phyloP scores from a whole-genome alignment of 2,888 invertebrate genomes.

The Tubulanus polymorphus region DNA sequence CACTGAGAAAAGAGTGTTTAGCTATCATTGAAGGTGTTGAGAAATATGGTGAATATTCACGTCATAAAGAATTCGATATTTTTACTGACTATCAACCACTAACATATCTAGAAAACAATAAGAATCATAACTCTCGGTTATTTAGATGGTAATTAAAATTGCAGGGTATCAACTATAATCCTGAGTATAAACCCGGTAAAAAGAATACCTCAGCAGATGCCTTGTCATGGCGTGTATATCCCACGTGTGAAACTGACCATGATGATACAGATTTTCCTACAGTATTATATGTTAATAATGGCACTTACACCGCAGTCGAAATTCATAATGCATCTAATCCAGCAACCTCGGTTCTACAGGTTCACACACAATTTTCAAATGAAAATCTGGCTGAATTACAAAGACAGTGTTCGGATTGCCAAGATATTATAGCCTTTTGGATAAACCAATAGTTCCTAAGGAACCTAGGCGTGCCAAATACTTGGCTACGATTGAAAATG shows the following conservation, averaged over 20 bases:
- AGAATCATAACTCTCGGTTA: slow-evolving; percentile 14
- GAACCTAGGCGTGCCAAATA: no score
- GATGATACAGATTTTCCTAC: neutral
- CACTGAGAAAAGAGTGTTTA: slow-evolving; percentile 21
- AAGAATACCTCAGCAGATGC: neutral
- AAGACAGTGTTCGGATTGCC: no score
- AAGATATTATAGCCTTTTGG: no score
- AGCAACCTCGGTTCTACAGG: no score
- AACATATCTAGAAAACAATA: slow-evolving; percentile 8
- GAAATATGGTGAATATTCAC: slow-evolving; percentile 18
- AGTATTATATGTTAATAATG: no score
- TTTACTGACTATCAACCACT: slow-evolving; percentile 23
- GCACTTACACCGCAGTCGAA: no score
- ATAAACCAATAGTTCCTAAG: no score
- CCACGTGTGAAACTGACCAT: no score
- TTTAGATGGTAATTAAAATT: slow-evolving; percentile 16
- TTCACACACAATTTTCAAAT: neutral
- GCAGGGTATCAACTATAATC: slow-evolving; percentile 15
- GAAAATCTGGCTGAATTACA: neutral
- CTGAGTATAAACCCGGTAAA: slow-evolving; percentile 10
- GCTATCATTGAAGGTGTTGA: slow-evolving; percentile 22
- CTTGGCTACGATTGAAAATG: no score
- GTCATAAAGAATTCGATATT: slow-evolving; percentile 14
- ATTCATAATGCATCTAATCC: neutral
- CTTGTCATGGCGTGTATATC: slow-evolving; percentile 2